Evolutionary conservation across 2,888 invertebrate genomes (phyloP), one percentile per base, ranked within the genome.

Genomic region (Temnothorax rugatulus): DNA sequence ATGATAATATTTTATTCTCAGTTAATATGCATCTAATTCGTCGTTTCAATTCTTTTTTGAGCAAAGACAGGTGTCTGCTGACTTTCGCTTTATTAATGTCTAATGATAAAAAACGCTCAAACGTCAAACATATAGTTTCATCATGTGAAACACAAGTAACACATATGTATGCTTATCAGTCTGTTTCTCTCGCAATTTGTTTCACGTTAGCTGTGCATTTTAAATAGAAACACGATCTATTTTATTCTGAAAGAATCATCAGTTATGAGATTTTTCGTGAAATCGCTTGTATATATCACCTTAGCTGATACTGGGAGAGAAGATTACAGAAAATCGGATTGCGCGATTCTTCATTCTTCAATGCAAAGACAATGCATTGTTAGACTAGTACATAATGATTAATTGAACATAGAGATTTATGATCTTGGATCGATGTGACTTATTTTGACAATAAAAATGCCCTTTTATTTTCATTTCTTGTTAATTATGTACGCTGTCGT

Each of bases 1-100:
- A 41, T 4, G 57, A 25, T 73, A 47, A 50, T 34, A 68, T 41
- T 77, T 69, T 41, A 57, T 57, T 44, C 7, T 13, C 44, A 34
- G 29, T 44, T 41, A 64, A 54, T 61, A 66, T 59, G 38, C 41
- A 15, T 44, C 50, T 21, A 47, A 73, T 82, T 75, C 59, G 15
- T 57, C 18, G 38, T 34, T 57, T 18, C n/a, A 5, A 71, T 18
- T 38, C 29, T 29, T 47, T 47, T 52, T 88, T 89, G 88, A 89
- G 88, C 89, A 88, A 86, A 68, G 47, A 47, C 50, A 82, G 82
- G 82, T 76, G 76, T 50, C 64, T 29, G 44, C 47, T 82, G 54
- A 75, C 34, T 73, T 50, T 29, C 52, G 25, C 44, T 82, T 64
- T 64, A 76, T 82, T 75, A 75, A 74, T 75, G 75, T 82, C 54